phyloP scores from a whole-genome alignment of 1,140 invertebrate species.

The Mylabris phalerata region DNA sequence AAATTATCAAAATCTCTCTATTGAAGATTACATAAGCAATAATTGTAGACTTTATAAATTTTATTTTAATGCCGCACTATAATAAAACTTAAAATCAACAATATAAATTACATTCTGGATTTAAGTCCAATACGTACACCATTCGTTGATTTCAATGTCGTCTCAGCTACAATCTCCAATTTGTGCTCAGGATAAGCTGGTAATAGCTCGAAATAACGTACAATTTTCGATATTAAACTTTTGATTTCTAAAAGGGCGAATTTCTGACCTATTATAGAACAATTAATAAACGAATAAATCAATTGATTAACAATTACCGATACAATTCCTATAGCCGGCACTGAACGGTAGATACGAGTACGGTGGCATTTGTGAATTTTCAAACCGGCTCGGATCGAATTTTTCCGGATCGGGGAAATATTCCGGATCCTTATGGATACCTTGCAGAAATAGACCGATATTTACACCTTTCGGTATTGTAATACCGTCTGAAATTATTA shows the following conservation, averaged over 20 bases:
- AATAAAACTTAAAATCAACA: too few species aligned
- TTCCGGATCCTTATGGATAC: slow-evolving; percentile 53
- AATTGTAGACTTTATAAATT: too few species aligned
- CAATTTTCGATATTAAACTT: slow-evolving; percentile 1
- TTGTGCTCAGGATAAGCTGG: background rate
- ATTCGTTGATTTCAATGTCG: slow-evolving; percentile 1
- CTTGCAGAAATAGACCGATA: slow-evolving; percentile 35
- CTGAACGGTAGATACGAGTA: slow-evolving; percentile 51
- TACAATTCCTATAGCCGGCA: slow-evolving; percentile 51
- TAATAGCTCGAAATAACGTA: slow-evolving; percentile 2
- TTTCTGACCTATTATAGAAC: background rate
- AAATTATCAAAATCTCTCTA: too few species aligned
- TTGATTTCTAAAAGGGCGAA: slow-evolving; percentile 1
- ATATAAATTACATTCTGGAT: background rate
- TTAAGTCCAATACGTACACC: background rate
- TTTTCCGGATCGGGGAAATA: slow-evolving; percentile 57
- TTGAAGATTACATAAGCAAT: too few species aligned
- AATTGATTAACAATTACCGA: slow-evolving; percentile 39
- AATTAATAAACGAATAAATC: background rate
- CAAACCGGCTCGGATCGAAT: slow-evolving; percentile 63
- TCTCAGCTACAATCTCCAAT: background rate
- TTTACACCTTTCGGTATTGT: slow-evolving; percentile 3
- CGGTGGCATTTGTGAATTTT: slow-evolving; percentile 39
- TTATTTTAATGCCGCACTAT: too few species aligned
- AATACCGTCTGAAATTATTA: slow-evolving; percentile 12